Base-by-base conservation (phyloP, 2,888 invertebrate species). In the Ochlodes sylvanus region DNA sequence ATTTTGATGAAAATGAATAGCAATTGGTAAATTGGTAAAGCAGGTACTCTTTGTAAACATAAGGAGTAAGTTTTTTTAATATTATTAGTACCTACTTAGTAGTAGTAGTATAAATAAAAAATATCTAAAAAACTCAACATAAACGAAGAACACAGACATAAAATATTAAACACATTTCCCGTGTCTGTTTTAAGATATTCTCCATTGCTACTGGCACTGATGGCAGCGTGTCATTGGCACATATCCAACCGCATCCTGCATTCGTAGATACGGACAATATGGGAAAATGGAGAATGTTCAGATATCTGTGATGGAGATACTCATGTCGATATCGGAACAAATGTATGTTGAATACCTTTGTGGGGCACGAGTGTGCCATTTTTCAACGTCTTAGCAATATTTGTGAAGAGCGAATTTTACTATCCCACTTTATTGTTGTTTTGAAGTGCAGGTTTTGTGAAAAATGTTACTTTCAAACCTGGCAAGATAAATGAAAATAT, bases 181-280 rank as follows among this genome's bases (percentile, higher is more conserved):
- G 42, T 34, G 32, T 63, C 34, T 50, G 44, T 60, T 65, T 57
- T 50, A 47, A 65, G 57, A 65, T 55, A 63, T 27, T 52, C 17
- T 7, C 19, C 12, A 42, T 32, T 42, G 17, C 57, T 41, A 57
- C 38, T 38, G 60, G 27, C 57, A 64, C 34, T 64, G 64, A 64
- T 64, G 58, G 38, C 65, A 54, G 32, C 42, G 41, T 17, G 58
- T 58, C 52, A 58, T 52, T 65, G 65, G 65, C 65, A 65, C 47
- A 10, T 41, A 27, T 50, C 65, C 65, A 65, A 65, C 55, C 52
- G 42, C 52, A 54, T 50, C 50, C 15, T 58, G 58, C 65, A 65
- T 65, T 65, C n/a, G 65, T 52, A 64, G 57, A 57, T 64, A 57
- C 34, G 57, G 34, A 57, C 52, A 65, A 65, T 65, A 65, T 65